These are phyloP conservation scores for Erebia epiphron DNA, from an alignment of 2,888 invertebrate genomes.

Conservation along the genomic window DNA sequence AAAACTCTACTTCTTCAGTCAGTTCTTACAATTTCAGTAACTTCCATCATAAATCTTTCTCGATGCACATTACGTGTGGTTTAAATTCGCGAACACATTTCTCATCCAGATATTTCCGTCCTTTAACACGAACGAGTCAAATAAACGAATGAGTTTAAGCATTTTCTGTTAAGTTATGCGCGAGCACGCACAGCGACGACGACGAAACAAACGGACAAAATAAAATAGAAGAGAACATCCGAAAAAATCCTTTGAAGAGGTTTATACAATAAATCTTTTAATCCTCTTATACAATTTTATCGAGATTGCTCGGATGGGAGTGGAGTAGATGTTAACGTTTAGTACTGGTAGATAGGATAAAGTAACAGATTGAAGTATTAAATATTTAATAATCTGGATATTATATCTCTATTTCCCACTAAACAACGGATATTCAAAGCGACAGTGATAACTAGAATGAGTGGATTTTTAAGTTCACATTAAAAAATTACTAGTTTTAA, in stretches of 20 bases:
- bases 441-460: too few species aligned
- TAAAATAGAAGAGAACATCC: conserved; percentile 66
- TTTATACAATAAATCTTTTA: conserved; percentile 78
- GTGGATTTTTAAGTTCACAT: too few species aligned
- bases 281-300: conserved; percentile 80
- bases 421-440: too few species aligned
- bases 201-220: conserved; percentile 67
- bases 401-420: not conserved
- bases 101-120: conserved; percentile 40
- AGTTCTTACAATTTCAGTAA: not conserved
- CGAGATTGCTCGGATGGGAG: conserved; percentile 66
- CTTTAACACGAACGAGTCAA: conserved; percentile 62
- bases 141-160: conserved; percentile 56
- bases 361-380: not conserved
- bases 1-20: too few species aligned
- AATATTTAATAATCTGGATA: not conserved
- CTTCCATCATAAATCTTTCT: not conserved
- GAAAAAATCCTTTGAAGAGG: conserved; percentile 73
- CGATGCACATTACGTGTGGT: not conserved
- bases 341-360: not conserved
- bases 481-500: too few species aligned
- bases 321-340: conserved; percentile 22
- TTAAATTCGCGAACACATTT: not conserved
- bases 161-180: conserved; percentile 59
- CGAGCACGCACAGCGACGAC: conserved; percentile 58